Conservation (phyloP, 2,888 invertebrate genomes). For the Cantharis lateralis region DNA sequence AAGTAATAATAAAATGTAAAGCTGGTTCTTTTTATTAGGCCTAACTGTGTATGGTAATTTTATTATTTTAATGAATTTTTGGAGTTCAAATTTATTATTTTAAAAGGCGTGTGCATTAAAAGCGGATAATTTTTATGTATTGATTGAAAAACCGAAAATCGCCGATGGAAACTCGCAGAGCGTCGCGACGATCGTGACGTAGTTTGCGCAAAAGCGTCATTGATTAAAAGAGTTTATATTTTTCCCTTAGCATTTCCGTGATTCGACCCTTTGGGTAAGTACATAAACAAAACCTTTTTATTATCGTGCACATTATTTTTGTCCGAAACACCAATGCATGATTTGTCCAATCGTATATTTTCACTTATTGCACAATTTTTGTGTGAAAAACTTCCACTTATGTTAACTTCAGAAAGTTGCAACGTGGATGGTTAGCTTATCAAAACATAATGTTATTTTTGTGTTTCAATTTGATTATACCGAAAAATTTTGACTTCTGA, state of each 20-base stretch:
- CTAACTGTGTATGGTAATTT: not conserved
- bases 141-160: slow-evolving; percentile 22
- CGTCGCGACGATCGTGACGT: slow-evolving; percentile 36
- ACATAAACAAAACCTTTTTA: slow-evolving; percentile 20
- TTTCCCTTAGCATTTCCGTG: slow-evolving; percentile 31
- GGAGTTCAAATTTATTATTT: not conserved
- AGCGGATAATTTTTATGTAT: slow-evolving; percentile 11
- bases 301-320: not conserved
- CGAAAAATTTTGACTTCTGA: not conserved
- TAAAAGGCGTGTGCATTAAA: not conserved
- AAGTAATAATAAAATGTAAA: not conserved
- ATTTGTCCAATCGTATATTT: not conserved
- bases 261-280: slow-evolving; percentile 37
- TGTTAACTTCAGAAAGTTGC: not conserved
- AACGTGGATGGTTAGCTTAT: not conserved
- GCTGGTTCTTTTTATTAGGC: not conserved
- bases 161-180: slow-evolving; percentile 13
- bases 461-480: not conserved
- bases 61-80: not conserved
- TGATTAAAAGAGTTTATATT: slow-evolving; percentile 31
- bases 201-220: slow-evolving; percentile 34
- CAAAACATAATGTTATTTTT: not conserved
- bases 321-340: not conserved
- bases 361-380: not conserved
- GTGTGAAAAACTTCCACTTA: not conserved